Evolutionary conservation across 2,888 invertebrate species (phyloP), one percentile per base, ranked within the genome.

Genomic region (Mesochorus sp.): DNA sequence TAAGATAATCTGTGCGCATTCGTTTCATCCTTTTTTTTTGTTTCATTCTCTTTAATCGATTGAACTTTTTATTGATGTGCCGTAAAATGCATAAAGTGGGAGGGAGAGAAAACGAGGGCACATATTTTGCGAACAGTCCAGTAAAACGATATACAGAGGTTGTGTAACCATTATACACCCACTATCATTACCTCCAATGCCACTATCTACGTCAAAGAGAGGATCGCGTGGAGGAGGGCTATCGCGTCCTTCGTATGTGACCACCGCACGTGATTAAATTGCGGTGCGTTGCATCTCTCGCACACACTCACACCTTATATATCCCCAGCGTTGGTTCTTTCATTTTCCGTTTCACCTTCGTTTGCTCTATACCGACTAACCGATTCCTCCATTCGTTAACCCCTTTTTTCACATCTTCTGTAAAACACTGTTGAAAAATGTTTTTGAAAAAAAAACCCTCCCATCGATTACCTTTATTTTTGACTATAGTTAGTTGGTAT

Each of bases 241-340:
- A n/a, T 53, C 34, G 26, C 59, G 51, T 74, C 62, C 74, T 70
- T 78, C 66, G 73, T 71, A 42, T 14, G 71, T 39, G 47, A 49
- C 62, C 47, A 73, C 68, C 49, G 73, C 70, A 70, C 74, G 21
- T 74, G 74, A 74, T 78, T 70, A 78, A 78, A 78, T 78, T 78
- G 68, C 64, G 64, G 73, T 64, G 62, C 57, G 62, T 49, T 68
- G 77, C 39, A 53, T 68, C 67, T 68, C 73, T 57, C 44, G 66
- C 66, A 17, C 53, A 49, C 64, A 44, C 34, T 64, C 44, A 59
- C 73, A 51, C 57, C 68, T 78, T 74, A 78, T 78, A n/a, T n/a
- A n/a, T n/a, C 74, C 64, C 64, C 62, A 73, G 70, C 70, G 73
- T 70, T 51, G 73, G 67, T 73, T 51, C 78, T 78, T 78, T 74